phyloP scores from a whole-genome alignment of 2,797 vertebrate species.

The Amblyraja radiata region DNA sequence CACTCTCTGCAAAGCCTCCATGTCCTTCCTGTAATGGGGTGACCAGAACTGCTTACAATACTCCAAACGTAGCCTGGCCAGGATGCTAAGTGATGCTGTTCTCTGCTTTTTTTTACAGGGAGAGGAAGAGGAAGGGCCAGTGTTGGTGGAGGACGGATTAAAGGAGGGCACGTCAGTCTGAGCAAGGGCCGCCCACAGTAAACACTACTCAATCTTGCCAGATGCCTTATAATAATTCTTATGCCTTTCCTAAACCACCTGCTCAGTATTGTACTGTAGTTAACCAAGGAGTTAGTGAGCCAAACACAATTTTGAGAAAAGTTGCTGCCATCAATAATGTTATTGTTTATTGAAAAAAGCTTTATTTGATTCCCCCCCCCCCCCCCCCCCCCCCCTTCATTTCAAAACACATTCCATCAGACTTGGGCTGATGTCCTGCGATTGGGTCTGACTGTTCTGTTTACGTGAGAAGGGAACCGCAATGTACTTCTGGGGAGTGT shows the following conservation, averaged over 20 bases:
- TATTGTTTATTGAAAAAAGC: conserved; percentile 41
- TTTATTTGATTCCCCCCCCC: conserved; percentile 50
- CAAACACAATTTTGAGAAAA: conserved; percentile 56
- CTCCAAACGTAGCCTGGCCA: too few species aligned
- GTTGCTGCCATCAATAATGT: conserved; percentile 39
- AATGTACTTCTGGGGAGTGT: conserved; percentile 54
- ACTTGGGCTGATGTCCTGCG: conserved; percentile 46
- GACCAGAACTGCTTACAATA: too few species aligned
- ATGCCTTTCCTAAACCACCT: conserved; percentile 73
- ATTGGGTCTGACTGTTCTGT: conserved; percentile 59
- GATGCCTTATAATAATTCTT: conserved; percentile 77
- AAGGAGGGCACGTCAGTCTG: conserved; percentile 92
- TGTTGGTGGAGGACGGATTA: conserved; percentile 49
- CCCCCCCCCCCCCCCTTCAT: conserved; percentile 14
- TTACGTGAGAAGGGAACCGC: conserved; percentile 69
- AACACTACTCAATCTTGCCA: conserved; percentile 71
- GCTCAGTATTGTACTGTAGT: conserved; percentile 70
- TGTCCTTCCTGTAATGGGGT: too few species aligned
- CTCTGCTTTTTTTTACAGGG: conserved; percentile 58
- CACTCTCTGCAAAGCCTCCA: too few species aligned
- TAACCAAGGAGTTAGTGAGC: conserved; percentile 60
- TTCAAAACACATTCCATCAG: conserved; percentile 62
- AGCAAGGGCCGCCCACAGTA: conserved; percentile 49
- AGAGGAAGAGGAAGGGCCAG: conserved; percentile 45
- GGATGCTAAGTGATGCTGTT: not conserved